phyloP scores from a whole-genome alignment of 1,140 invertebrate species.

The Philotrypesis tridentata region DNA sequence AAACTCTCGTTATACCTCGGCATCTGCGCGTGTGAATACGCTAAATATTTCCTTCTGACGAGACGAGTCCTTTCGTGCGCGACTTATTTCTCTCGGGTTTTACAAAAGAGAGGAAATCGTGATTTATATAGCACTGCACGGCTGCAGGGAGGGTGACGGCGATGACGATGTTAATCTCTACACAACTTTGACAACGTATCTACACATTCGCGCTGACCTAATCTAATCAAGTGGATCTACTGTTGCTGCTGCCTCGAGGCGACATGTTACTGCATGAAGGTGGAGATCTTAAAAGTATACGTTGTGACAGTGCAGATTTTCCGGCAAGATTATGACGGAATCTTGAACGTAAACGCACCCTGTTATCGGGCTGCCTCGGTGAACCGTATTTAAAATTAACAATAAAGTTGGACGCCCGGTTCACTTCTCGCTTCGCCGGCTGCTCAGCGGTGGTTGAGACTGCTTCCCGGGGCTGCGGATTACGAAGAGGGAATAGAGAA shows the following conservation, averaged over 20 bases:
- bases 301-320: too few species aligned
- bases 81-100: not conserved
- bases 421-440: too few species aligned
- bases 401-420: too few species aligned
- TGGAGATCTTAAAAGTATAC: not conserved
- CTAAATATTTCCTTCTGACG: not conserved
- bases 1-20: not conserved
- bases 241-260: constrained; percentile 32
- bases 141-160: not conserved
- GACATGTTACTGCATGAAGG: constrained; percentile 63
- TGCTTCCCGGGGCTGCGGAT: too few species aligned
- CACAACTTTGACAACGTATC: not conserved
- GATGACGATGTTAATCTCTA: not conserved
- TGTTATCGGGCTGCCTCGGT: too few species aligned
- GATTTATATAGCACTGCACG: not conserved
- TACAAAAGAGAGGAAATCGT: not conserved
- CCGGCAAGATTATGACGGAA: too few species aligned
- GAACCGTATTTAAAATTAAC: too few species aligned
- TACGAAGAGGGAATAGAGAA: too few species aligned
- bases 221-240: constrained; percentile 58
- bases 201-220: constrained; percentile 46
- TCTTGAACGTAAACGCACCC: too few species aligned
- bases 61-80: not conserved
- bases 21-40: not conserved
- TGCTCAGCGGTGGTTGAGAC: too few species aligned